Evolutionary conservation across 2,888 invertebrate genomes (phyloP).

Genomic region (Penaeus monodon): DNA sequence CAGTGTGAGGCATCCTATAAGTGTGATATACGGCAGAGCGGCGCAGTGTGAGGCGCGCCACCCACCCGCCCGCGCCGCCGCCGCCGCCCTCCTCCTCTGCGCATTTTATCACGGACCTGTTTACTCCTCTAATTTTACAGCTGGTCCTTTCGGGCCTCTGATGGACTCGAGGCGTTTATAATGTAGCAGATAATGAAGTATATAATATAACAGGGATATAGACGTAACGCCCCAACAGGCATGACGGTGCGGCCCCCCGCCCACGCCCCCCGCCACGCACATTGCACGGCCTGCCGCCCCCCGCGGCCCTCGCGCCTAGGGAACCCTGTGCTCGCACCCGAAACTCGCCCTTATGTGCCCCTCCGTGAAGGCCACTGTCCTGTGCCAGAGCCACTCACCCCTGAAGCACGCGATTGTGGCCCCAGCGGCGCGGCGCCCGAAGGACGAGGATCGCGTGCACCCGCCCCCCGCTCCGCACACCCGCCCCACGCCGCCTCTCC

Average conservation of each 20-base stretch:
- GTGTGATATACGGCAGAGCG: conserved; percentile 41
- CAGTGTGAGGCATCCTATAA: conserved; percentile 26
- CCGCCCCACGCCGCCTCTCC: conserved; percentile 20
- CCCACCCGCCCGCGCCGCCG: conserved; percentile 13
- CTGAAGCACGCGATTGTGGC: background rate
- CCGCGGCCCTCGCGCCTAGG: conserved; percentile 20
- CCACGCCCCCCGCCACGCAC: conserved; percentile 34
- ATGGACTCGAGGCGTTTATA: too few relatives aligned
- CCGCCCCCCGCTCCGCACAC: conserved; percentile 3
- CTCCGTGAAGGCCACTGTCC: conserved; percentile 9
- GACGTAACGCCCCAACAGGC: conserved; percentile 3
- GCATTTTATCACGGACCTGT: too few relatives aligned
- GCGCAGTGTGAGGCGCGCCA: conserved; percentile 24
- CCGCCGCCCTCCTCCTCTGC: background rate
- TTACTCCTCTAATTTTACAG: too few relatives aligned
- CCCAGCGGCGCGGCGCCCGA: background rate
- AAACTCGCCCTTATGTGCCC: conserved; percentile 12
- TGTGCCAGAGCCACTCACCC: background rate
- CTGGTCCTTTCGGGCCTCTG: too few relatives aligned
- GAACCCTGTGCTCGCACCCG: background rate
- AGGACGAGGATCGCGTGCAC: conserved; percentile 3
- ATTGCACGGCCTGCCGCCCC: conserved; percentile 44
- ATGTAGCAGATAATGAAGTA: too few relatives aligned
- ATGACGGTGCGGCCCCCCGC: background rate
- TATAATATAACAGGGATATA: conserved; percentile 1